Evolutionary conservation across 2,797 vertebrate species (phyloP).

Genomic region (Gallinago stenura): DNA sequence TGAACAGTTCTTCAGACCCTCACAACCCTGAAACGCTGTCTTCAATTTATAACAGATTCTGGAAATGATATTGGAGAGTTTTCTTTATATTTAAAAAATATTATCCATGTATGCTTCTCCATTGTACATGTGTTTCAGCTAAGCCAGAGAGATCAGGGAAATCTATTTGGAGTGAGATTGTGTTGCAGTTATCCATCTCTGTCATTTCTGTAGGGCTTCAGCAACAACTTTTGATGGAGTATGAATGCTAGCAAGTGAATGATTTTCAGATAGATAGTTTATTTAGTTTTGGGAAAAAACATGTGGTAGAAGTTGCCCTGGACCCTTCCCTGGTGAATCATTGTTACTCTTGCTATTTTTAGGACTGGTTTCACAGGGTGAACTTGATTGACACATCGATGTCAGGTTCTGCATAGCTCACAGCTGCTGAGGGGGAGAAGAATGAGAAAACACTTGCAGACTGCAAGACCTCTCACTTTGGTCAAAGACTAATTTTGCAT

Average conservation of each 20-base stretch:
- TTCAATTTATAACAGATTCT: not conserved
- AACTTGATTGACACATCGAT: not conserved
- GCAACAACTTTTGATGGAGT: not conserved
- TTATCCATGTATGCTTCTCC: not conserved
- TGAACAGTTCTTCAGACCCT: not conserved
- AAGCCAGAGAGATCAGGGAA: not conserved
- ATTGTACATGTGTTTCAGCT: not conserved
- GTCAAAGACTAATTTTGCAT: not conserved
- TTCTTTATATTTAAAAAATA: not conserved
- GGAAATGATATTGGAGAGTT: not conserved
- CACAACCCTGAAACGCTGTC: not conserved
- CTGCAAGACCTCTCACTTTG: not conserved
- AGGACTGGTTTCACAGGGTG: not conserved
- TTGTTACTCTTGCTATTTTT: not conserved
- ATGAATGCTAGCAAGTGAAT: not conserved
- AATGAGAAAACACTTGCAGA: not conserved
- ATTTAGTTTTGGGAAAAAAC: not conserved
- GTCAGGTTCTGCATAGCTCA: not conserved
- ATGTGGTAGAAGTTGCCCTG: not conserved
- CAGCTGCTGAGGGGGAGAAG: not conserved
- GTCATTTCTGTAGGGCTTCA: not conserved
- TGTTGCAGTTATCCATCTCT: not conserved
- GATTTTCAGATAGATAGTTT: not conserved
- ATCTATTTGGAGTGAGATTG: not conserved
- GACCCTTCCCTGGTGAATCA: not conserved